Conservation (phyloP, 2,797 vertebrate species). For the Centroberyx gerrardi region DNA sequence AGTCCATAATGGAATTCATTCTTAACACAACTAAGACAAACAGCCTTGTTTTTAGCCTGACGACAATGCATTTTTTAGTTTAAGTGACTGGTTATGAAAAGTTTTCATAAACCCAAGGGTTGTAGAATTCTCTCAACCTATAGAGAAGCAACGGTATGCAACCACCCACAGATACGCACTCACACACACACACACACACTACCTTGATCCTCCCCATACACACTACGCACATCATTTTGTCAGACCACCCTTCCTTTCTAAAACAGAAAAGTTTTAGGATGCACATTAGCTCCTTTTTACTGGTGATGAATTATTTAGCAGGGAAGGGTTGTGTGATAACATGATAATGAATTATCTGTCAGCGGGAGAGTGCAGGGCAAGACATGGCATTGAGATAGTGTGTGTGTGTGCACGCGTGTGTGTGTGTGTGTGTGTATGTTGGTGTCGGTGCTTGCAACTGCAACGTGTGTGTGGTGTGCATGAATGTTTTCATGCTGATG, state of each 20-base stretch:
- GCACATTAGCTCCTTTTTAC: conserved; percentile 2
- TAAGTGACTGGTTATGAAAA: too few species aligned
- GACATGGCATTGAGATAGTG: background rate
- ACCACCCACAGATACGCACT: too few species aligned
- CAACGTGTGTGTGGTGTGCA: background rate
- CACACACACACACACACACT: too few species aligned
- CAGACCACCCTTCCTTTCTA: background rate
- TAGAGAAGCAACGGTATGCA: too few species aligned
- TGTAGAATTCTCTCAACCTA: too few species aligned
- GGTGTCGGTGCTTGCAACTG: background rate
- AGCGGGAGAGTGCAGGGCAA: background rate
- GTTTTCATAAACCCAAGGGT: too few species aligned
- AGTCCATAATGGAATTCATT: too few species aligned
- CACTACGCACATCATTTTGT: too few species aligned
- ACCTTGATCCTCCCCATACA: too few species aligned
- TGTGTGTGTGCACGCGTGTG: background rate
- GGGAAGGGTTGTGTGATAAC: background rate
- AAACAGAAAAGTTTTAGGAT: background rate
- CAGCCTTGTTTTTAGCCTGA: too few species aligned
- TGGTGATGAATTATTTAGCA: conserved; percentile 1
- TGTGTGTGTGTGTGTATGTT: conserved; percentile 11
- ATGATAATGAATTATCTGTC: conserved; percentile 6
- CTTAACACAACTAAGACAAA: too few species aligned
- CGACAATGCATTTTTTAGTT: too few species aligned
- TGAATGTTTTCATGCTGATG: background rate